phyloP scores from a whole-genome alignment of 1,140 invertebrate species.

The Eumeta japonica region DNA sequence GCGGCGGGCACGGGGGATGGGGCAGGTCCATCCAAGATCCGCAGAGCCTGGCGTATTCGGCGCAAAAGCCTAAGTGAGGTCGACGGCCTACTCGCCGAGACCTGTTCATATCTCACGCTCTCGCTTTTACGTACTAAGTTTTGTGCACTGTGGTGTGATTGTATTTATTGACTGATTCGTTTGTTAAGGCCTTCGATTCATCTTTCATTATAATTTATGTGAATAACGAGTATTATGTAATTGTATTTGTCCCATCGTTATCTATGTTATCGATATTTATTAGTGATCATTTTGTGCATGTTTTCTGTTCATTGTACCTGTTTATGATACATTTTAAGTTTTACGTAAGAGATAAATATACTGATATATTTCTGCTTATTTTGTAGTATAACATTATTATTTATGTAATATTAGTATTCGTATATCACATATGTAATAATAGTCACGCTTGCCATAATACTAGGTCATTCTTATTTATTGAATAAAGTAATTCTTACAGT shows the following conservation, averaged over 20 bases:
- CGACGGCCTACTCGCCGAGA: conserved; percentile 19
- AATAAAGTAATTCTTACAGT: conserved; percentile 1
- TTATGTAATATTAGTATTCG: background rate
- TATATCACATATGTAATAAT: background rate
- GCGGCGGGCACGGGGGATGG: conserved; percentile 65
- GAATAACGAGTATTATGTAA: conserved; percentile 22
- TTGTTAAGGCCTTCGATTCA: conserved; percentile 11
- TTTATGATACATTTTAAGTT: conserved; percentile 45
- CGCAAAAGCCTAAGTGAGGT: conserved; percentile 61
- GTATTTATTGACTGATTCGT: conserved; percentile 35
- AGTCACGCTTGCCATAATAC: conserved; percentile 1
- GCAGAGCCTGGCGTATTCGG: conserved; percentile 73
- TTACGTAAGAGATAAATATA: conserved; percentile 22
- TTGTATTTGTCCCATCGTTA: conserved; percentile 20
- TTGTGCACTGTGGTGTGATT: conserved; percentile 16
- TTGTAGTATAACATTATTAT: background rate
- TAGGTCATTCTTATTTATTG: background rate
- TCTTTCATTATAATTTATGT: conserved; percentile 15
- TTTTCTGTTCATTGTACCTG: conserved; percentile 23
- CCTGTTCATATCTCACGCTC: background rate
- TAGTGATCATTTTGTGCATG: background rate
- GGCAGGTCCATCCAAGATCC: conserved; percentile 66
- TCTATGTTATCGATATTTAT: background rate
- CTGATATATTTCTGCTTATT: conserved; percentile 11
- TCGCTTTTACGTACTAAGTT: conserved; percentile 2